A percentile compares a stretch with the other conserved stretches of the same genome.
phyloP scores from a whole-genome alignment of 2,888 invertebrate genomes.

The Drosophila mettleri region DNA sequence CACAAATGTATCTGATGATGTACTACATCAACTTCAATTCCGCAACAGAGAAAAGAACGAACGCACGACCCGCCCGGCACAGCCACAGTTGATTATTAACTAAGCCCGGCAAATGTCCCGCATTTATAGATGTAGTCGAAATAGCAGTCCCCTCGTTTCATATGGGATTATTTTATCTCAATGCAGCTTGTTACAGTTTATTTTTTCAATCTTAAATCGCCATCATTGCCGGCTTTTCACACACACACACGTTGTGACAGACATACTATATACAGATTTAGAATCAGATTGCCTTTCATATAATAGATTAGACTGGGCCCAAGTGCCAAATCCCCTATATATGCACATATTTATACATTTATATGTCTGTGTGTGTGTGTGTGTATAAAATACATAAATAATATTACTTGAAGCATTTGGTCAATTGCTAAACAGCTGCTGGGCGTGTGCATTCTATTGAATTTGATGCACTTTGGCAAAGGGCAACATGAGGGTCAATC shows the following conservation, averaged over 20 bases:
- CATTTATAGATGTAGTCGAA: slow-evolving; percentile 54
- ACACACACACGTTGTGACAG: slow-evolving; percentile 20
- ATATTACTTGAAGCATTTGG: slow-evolving; percentile 17
- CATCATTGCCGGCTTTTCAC: slow-evolving; percentile 63
- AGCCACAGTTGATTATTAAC: slow-evolving; percentile 71
- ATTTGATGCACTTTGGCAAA: slow-evolving; percentile 33
- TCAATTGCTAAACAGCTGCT: slow-evolving; percentile 28
- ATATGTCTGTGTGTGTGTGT: background rate
- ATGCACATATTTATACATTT: background rate
- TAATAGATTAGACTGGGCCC: slow-evolving; percentile 64
- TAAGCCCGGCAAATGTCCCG: slow-evolving; percentile 76
- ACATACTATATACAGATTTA: slow-evolving; percentile 35
- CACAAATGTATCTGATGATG: slow-evolving; percentile 41
- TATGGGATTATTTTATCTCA: slow-evolving; percentile 74
- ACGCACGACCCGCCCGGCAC: slow-evolving; percentile 28
- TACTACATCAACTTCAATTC: slow-evolving; percentile 73
- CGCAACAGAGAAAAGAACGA: slow-evolving; percentile 56
- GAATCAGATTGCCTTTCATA: slow-evolving; percentile 56
- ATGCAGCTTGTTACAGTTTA: slow-evolving; percentile 60
- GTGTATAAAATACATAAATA: slow-evolving; percentile 5
- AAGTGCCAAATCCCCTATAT: slow-evolving; percentile 46
- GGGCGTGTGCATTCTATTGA: slow-evolving; percentile 22
- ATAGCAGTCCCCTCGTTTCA: slow-evolving; percentile 43
- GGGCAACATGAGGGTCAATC: slow-evolving; percentile 53
- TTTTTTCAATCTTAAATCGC: slow-evolving; percentile 71